Conservation (phyloP, 2,113 vertebrate species). For the Myxocyprinus asiaticus region DNA sequence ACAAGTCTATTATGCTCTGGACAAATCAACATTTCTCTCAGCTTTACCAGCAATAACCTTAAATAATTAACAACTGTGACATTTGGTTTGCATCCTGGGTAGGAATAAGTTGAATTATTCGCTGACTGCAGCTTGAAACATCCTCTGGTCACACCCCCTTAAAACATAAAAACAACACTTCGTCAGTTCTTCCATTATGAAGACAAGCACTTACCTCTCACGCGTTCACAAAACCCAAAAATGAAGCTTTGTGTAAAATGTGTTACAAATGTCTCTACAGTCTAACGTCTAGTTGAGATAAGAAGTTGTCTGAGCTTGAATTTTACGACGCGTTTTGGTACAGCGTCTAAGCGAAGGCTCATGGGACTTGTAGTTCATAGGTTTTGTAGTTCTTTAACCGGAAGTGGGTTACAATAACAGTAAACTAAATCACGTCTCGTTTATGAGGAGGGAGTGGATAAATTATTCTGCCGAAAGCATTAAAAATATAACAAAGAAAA, state of each 20-base stretch:
- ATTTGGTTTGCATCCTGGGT: background rate
- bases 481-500: no score
- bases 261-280: background rate
- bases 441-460: no score
- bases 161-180: background rate
- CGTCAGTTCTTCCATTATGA: background rate
- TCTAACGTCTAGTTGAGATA: background rate
- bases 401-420: background rate
- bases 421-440: no score
- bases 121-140: background rate
- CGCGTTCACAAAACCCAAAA: background rate
- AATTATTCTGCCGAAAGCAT: no score
- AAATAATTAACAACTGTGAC: background rate
- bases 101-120: background rate
- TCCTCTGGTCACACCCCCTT: background rate
- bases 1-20: background rate
- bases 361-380: no score
- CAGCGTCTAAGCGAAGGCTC: background rate
- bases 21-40: background rate
- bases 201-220: conserved; percentile 27
- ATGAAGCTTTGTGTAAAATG: background rate
- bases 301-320: background rate
- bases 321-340: conserved; percentile 20
- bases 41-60: background rate
- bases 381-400: conserved; percentile 25